Base-by-base conservation (phyloP, 2,888 invertebrate genomes). In the Sesamia inferens region DNA sequence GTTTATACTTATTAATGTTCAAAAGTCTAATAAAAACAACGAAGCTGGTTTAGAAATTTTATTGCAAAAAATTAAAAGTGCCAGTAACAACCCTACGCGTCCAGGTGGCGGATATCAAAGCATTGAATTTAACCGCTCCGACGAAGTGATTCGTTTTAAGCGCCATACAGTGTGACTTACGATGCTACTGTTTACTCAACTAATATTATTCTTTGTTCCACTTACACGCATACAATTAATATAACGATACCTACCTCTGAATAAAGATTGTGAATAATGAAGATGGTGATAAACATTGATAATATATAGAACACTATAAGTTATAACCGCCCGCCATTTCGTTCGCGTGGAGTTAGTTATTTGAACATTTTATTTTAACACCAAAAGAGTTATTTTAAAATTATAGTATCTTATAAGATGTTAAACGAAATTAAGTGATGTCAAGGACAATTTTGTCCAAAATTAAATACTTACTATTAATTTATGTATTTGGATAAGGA, bases 71-170 rank as follows among this genome's bases (percentile, higher is more conserved):
- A 7, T 22, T 66, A 2, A 24, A n/a, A 22, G 13, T 54, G 14
- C 16, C 2, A 0, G 51, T 72, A 86, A 22, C 93, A 95, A 79
- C 95, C 95, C 95, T 95, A 91, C 13, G 13, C 24, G 8, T 86
- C 95, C 96, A 96, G 96, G 94, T 96, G 95, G 93, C 85, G 72
- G 88, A 86, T 93, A 90, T 96, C 95, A 95, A 88, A 89, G 91
- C 92, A 91, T 92, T 91, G 92, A 94, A 91, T 94, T 93, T 94
- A 93, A 93, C 93, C 92, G 91, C 91, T 90, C 91, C 91, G 92
- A 90, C 91, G 91, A 93, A 92, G 92, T 91, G 92, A 93, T 94
- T 94, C 92, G 92, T 93, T 94, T 94, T 92, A 94, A 94, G 94
- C 95, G 94, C 93, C 93, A 92, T 92, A 89, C 89, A 92, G 87